These are phyloP conservation scores for Chaitophorus viminalis DNA, from an alignment of 2,888 invertebrate species.

Conservation along the genomic window DNA sequence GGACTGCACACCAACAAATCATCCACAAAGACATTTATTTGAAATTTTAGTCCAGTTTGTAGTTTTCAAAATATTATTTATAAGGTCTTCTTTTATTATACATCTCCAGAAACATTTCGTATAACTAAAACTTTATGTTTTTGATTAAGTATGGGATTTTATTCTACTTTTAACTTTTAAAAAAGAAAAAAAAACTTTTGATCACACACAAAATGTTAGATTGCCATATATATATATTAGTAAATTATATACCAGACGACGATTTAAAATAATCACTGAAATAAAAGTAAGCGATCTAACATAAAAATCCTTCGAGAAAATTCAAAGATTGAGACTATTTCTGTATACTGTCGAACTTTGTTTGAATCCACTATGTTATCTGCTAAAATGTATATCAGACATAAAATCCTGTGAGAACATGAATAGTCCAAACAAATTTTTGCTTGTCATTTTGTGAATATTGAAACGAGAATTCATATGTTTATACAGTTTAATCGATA, in stretches of 20 bases:
- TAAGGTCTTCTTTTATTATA: slow-evolving; percentile 32
- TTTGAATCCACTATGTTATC: neutral
- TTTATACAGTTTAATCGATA: no score
- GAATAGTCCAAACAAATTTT: no score
- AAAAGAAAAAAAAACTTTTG: slow-evolving; percentile 26
- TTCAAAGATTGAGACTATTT: slow-evolving; percentile 10
- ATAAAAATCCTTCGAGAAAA: slow-evolving; percentile 29
- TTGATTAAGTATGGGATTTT: slow-evolving; percentile 41
- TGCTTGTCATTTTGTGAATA: neutral
- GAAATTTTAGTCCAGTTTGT: slow-evolving; percentile 35
- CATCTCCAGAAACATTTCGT: slow-evolving; percentile 15
- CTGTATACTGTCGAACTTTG: slow-evolving; percentile 21
- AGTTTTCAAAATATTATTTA: slow-evolving; percentile 55
- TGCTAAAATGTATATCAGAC: neutral
- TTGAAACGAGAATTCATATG: neutral
- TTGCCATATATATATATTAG: neutral
- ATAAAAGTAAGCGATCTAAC: slow-evolving; percentile 44
- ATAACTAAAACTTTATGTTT: slow-evolving; percentile 47
- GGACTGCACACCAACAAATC: slow-evolving; percentile 19
- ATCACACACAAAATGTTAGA: slow-evolving; percentile 12
- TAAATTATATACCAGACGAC: neutral
- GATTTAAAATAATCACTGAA: slow-evolving; percentile 47
- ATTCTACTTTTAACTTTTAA: slow-evolving; percentile 41
- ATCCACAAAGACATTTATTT: slow-evolving; percentile 27
- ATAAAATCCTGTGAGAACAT: neutral